Base-by-base conservation (phyloP, 2,888 invertebrate genomes). In the Synanthedon formicaeformis region DNA sequence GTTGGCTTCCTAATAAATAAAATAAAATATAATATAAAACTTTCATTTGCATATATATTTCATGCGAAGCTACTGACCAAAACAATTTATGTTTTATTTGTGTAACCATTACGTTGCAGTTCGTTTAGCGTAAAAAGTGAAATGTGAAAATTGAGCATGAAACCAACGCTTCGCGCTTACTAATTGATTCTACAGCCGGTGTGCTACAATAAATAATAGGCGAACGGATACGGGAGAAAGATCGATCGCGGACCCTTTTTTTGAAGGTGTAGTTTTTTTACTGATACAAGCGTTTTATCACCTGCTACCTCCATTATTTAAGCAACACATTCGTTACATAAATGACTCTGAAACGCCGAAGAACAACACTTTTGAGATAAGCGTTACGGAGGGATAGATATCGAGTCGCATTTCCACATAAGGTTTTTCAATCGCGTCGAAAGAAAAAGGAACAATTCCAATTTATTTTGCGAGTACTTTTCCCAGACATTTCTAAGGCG, bases 391-490 rank as follows among this genome's bases (percentile, higher is more conserved):
- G 40, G 51, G 41, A 51, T 48, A 50, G 53, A 56, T 54, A 53
- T 48, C 45, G n/a, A 53, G 51, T 49, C 41, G 60, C 58, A 60
- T 61, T 61, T 57, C 59, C 65, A 63, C 60, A 58, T 66, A 13
- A 62, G 64, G 64, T 69, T 71, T 34, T 74, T 74, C 71, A 77
- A 76, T 78, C 64, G 69, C 63, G 60, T 68, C 69, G 61, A 60
- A 61, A 69, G 66, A 65, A 69, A 72, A 67, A 66, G 34, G 71
- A 75, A 77, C 75, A 78, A 75, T 78, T 63, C 67, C 72, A 75
- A 77, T 81, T 78, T 79, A 78, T 81, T 75, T 75, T 71, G 56
- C 10, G 59, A 62, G 69, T 74, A 73, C 72, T 76, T 69, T 75
- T 71, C 65, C 60, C 60, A 61, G 58, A 66, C 69, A 77, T 77